Evolutionary conservation across 2,797 vertebrate genomes (phyloP), one percentile per base, ranked within the genome.

Genomic region (Danio choprae): DNA sequence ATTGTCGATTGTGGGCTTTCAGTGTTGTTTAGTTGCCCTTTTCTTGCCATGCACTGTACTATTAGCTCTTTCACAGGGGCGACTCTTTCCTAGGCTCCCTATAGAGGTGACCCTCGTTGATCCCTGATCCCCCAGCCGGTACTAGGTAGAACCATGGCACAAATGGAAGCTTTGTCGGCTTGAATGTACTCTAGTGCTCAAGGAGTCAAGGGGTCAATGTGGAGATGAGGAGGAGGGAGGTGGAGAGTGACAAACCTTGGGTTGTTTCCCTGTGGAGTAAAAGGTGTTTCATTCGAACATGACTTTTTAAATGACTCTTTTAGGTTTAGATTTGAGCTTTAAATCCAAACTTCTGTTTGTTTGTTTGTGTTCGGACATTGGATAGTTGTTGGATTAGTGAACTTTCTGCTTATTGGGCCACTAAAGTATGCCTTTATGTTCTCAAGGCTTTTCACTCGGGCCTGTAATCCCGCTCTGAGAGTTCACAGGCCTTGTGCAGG

Each of bases 91-190:
- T 70, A 7, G 48, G 63, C 69, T 83, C 84, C 81, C 81, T 77
- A 43, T 60, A 78, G 84, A 82, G 76, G 80, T 82, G 81, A 78
- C 85, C 82, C 87, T 76, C 77, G 76, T 81, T 75, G 85, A 88
- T 82, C 60, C 76, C 80, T 81, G 81, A 86, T 86, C 81, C 81
- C 60, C 36, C 13, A 75, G 46, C 74, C 65, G 12, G 80, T 71
- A 13, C 74, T 73, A 77, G 85, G 58, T 82, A 72, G 72, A 62
- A 44, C 50, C 85, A 53, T 71, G 79, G 87, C 88, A 94, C 92
- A 94, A 92, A 88, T 48, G 85, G 81, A 85, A 82, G 88, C 92
- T 91, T 94, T 94, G 92, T 94, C 90, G 88, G 77, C 74, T 77
- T 87, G 83, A 86, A 88, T 88, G 87, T 87, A 86, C 87, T 85